Evolutionary conservation across 2,888 invertebrate genomes (phyloP), one percentile per base, ranked within the genome.

Genomic region (Hydropsyche betteni): DNA sequence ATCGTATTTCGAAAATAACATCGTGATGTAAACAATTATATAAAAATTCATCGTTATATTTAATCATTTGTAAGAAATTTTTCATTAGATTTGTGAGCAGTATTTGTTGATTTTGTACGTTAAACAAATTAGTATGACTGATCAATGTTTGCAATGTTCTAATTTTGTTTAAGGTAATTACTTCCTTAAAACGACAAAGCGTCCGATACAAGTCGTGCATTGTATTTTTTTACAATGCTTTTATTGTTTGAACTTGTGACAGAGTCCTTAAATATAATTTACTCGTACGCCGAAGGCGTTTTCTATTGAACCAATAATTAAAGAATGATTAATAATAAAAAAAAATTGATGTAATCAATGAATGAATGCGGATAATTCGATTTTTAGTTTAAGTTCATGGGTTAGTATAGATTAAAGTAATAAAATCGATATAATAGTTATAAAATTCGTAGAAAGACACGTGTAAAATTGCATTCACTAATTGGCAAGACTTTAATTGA

Each of bases 341-440:
- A n/a, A 72, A 72, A 72, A 10, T 16, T 38, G 16, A 52, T 51
- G 50, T 50, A 64, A 64, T 64, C 64, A 36, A 64, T 36, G 61
- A 72, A 58, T 38, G 61, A 55, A 72, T 58, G 72, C 44, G 55
- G 72, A 72, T 72, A 58, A 72, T 72, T 58, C 14, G 44, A 24
- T 24, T 36, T 16, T 51, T n/a, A 24, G 72, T 72, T 44, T 70
- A 72, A 72, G 72, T 72, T 72, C 72, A 72, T 55, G 72, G 72
- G 7, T 44, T 38, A 8, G 58, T 12, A 7, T 53, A 24, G 14
- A 14, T 58, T 24, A 14, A 5, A 24, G 16, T 58, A 16, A 16
- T 10, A 24, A 24, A 24, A 24, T 24, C 14, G 5, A 53, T 14
- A 51, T 51, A 2, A 51, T 12, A 6, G 12, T n/a, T 5, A 53